Percentiles rank a stretch among this genome's conserved stretches.
These are phyloP conservation scores for Papilio demoleus DNA, from an alignment of 2,888 invertebrate species.

Conservation along the genomic window DNA sequence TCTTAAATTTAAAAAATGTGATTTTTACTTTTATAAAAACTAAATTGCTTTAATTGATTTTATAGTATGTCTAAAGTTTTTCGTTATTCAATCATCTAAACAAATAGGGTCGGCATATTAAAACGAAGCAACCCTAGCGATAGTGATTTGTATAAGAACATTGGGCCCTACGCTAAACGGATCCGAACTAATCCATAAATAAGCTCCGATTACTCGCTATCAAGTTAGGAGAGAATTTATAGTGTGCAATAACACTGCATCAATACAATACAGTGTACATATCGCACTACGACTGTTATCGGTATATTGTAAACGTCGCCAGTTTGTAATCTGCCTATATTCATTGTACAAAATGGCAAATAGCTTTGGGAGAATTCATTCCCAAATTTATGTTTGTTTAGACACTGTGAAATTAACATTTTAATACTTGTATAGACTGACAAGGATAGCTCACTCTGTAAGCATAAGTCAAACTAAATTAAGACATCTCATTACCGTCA, in stretches of 20 bases:
- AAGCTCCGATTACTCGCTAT: slow-evolving; percentile 29
- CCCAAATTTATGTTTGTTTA: too few species aligned
- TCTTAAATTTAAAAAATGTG: too few species aligned
- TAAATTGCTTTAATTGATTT: too few species aligned
- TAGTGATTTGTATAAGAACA: slow-evolving; percentile 28
- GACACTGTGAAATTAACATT: too few species aligned
- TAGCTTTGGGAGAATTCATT: not conserved
- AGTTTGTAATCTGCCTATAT: not conserved
- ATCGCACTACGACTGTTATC: slow-evolving; percentile 1
- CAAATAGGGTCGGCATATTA: not conserved
- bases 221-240: slow-evolving; percentile 36
- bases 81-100: too few species aligned
- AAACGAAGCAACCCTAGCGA: slow-evolving; percentile 1
- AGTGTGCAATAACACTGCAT: slow-evolving; percentile 40
- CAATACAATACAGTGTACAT: slow-evolving; percentile 30
- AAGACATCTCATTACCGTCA: too few species aligned
- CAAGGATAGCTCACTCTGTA: too few species aligned
- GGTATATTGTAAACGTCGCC: not conserved
- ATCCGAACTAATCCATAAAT: slow-evolving; percentile 30
- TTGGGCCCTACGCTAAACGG: slow-evolving; percentile 31
- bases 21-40: too few species aligned
- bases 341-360: not conserved
- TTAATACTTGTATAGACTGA: too few species aligned
- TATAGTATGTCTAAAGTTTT: too few species aligned
- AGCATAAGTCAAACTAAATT: too few species aligned